A percentile compares a stretch with the other conserved stretches of the same genome.
Conservation (phyloP, 2,113 vertebrate genomes). For the Poecile atricapillus region DNA sequence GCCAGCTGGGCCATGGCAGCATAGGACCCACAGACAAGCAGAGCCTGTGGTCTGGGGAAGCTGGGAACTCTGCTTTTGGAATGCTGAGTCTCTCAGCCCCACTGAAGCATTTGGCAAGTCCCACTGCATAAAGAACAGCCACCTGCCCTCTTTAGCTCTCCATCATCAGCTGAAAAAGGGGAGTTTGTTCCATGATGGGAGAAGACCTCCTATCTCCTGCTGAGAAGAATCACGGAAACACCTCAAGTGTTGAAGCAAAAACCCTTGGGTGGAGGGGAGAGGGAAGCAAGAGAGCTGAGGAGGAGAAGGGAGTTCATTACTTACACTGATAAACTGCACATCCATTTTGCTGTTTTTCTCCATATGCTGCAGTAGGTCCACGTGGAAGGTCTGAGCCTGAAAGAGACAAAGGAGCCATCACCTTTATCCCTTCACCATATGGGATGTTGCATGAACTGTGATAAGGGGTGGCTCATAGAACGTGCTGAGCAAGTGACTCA, state of each 20-base stretch:
- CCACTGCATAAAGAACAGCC: neutral
- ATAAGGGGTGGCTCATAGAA: neutral
- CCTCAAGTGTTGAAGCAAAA: neutral
- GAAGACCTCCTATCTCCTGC: neutral
- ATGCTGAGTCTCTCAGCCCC: neutral
- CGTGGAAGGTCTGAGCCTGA: constrained; percentile 90
- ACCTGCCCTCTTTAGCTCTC: neutral
- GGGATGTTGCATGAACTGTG: neutral
- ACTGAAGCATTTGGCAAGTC: neutral
- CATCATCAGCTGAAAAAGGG: neutral
- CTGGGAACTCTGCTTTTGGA: neutral
- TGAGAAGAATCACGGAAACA: neutral
- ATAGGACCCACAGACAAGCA: neutral
- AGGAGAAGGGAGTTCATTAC: neutral
- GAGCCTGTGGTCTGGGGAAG: neutral
- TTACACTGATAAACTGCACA: constrained; percentile 91
- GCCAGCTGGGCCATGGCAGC: neutral
- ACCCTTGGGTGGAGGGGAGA: neutral
- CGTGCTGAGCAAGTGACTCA: neutral
- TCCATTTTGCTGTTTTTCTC: constrained; percentile 94
- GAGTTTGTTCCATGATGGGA: neutral
- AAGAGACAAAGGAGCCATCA: neutral
- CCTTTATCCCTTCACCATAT: neutral
- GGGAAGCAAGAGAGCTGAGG: neutral
- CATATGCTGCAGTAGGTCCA: constrained; percentile 92